phyloP scores from a whole-genome alignment of 37 sponge, comb jelly and placozoan species.

The Spongilla lacustris region DNA sequence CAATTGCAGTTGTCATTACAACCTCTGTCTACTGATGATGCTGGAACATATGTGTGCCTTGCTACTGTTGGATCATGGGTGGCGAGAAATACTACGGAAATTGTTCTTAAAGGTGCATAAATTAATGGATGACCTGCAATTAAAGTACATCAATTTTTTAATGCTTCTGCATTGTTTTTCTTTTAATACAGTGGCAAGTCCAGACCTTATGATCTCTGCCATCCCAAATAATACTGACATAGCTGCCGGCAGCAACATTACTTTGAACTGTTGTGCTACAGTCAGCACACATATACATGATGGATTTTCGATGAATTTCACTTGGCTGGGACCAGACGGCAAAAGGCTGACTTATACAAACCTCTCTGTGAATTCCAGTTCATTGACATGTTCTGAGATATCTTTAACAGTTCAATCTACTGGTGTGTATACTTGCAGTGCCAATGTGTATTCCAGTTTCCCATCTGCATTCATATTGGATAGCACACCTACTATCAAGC shows the following conservation, averaged over 20 bases:
- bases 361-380: neutral
- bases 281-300: neutral
- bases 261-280: neutral
- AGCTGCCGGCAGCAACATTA: neutral
- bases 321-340: neutral
- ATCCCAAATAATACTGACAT: neutral
- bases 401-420: neutral
- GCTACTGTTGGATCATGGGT: neutral
- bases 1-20: neutral
- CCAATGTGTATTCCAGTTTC: neutral
- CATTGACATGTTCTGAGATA: neutral
- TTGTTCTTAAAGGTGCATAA: neutral
- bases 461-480: neutral
- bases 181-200: neutral
- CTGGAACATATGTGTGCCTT: neutral
- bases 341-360: neutral
- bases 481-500: neutral
- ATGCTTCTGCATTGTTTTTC: too few relatives aligned
- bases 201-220: neutral
- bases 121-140: neutral
- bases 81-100: neutral
- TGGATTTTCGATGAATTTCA: neutral
- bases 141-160: neutral
- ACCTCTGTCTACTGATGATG: neutral
- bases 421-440: neutral